Evolutionary conservation across 2,888 invertebrate genomes (phyloP), one percentile per base, ranked within the genome.

Genomic region (Steinernema carpocapsae): DNA sequence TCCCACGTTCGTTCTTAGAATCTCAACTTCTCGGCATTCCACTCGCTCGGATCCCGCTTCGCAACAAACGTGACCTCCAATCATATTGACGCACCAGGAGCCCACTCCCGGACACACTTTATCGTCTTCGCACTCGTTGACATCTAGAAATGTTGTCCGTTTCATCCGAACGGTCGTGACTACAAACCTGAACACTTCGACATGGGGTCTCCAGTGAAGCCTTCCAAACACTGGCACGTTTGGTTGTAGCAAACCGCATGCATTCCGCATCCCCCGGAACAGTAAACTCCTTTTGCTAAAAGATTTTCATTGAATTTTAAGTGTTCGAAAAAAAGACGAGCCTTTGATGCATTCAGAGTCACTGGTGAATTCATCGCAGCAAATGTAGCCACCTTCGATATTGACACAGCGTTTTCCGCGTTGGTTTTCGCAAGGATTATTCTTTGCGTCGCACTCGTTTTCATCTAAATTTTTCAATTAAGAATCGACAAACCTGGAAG

Each of bases 201-300:
- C 37, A 74, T 48, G 1, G 85, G 81, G 89, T 96, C 94, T 75
- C 95, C 95, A 45, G 93, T 93, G 89, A 92, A 95, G 87, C 94
- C 94, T 81, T 92, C 92, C 86, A 92, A 92, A 89, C 96, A 96
- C 77, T 92, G 91, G 89, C 95, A 96, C 85, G 92, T 82, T 46
- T 79, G 74, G 74, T 84, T 83, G 59, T 74, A 74, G 75, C 86
- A 86, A 37, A 80, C 74, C 19, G 86, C 84, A 71, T 84, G 78
- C 72, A 77, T 76, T n/a, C 84, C 85, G 72, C 86, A 86, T n/a
- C 84, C 83, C 17, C 83, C 84, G 22, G 83, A 72, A 75, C 85
- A 85, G 76, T 78, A 85, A 7, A 80, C 84, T 6, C 85, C 85
- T 76, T 84, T 77, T 14, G 84, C 85, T 84, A 74, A 72, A 51